Percentiles rank a stretch among this genome's conserved stretches.
These are phyloP conservation scores for Caracal caracal DNA, from an alignment of 2,113 vertebrate species.

Conservation along the genomic window DNA sequence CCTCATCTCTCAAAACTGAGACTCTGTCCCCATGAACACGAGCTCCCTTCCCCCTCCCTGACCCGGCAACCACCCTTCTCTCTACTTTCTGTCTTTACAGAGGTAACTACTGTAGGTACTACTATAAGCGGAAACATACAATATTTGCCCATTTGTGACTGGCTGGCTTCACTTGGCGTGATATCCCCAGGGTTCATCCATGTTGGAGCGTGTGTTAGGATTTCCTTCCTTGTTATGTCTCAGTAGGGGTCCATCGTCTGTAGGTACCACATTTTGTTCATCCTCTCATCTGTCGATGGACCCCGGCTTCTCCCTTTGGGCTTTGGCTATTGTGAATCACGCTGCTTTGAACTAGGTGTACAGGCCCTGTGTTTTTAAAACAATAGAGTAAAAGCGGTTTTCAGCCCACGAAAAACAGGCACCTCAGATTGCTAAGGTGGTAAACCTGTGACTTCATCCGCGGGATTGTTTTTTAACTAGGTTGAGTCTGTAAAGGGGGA, in stretches of 20 bases:
- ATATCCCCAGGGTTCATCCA: not conserved
- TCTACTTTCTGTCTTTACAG: not conserved
- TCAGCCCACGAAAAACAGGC: not conserved
- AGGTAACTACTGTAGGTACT: not conserved
- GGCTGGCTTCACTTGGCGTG: not conserved
- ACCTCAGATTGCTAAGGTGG: not conserved
- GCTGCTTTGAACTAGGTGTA: not conserved
- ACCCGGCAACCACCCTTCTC: not conserved
- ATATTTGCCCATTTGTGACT: not conserved
- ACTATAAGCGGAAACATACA: accelerated
- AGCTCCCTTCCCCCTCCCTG: accelerated
- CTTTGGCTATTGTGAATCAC: not conserved
- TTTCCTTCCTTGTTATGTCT: not conserved
- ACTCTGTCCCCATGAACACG: not conserved
- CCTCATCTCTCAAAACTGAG: not conserved
- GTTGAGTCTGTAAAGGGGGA: not conserved
- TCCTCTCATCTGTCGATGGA: accelerated
- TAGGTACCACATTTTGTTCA: accelerated
- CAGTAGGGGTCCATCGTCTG: accelerated
- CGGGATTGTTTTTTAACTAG: not conserved
- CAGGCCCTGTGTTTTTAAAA: not conserved
- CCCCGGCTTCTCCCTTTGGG: not conserved
- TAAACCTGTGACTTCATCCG: not conserved
- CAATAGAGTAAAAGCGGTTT: not conserved
- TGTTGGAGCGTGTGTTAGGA: accelerated